These are phyloP conservation scores for Hymenopus coronatus DNA, from an alignment of 2,888 invertebrate species.

Conservation along the genomic window DNA sequence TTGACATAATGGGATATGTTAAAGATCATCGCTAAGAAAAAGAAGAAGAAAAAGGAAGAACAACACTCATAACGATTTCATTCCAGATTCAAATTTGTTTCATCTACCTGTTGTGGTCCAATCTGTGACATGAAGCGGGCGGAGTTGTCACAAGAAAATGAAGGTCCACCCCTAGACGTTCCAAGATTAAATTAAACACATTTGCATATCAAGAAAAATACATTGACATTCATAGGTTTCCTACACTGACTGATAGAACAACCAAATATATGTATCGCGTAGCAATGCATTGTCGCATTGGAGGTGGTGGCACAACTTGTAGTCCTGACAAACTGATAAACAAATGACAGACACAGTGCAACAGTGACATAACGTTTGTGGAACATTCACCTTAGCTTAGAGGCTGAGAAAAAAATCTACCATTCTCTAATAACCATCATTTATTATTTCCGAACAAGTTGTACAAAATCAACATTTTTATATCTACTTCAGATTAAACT, in stretches of 20 bases:
- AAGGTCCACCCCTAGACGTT: not conserved
- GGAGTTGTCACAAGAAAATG: constrained; percentile 5
- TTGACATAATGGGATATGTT: not conserved
- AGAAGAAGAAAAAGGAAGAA: not conserved
- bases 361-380: not conserved
- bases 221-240: constrained; percentile 16
- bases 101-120: not conserved
- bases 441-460: too few species aligned
- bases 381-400: too few species aligned
- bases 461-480: too few species aligned
- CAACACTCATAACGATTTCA: not conserved
- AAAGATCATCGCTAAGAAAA: not conserved
- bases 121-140: constrained; percentile 4
- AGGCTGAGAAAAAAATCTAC: too few species aligned
- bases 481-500: too few species aligned
- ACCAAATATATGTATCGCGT: constrained; percentile 5
- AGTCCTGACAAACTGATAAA: not conserved
- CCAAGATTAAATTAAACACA: constrained; percentile 5
- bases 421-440: too few species aligned
- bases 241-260: not conserved
- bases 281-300: not conserved
- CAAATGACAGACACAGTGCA: not conserved
- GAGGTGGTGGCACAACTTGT: not conserved
- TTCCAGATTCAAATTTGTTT: not conserved
- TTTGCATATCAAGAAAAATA: constrained; percentile 14